Evolutionary conservation across 2,888 invertebrate species (phyloP).

Genomic region (Drosophila nr. perissopoda): DNA sequence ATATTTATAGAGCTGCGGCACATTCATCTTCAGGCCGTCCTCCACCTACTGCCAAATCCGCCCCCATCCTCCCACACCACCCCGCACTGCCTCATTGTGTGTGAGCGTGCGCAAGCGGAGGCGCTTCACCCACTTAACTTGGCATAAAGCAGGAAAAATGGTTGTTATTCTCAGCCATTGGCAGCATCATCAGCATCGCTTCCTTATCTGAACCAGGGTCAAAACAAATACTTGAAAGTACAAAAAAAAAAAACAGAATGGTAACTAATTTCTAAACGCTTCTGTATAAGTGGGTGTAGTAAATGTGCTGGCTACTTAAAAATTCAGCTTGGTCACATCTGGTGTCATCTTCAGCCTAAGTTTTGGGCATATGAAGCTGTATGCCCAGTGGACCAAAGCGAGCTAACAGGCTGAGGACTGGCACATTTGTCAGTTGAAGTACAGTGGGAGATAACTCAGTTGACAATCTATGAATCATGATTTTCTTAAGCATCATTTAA

Average conservation of each 20-base stretch:
- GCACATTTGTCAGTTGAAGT: constrained; percentile 7
- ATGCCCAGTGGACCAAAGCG: constrained; percentile 18
- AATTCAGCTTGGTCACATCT: constrained; percentile 68
- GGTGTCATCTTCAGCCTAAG: constrained; percentile 50
- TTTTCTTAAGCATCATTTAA: not conserved
- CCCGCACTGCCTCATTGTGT: constrained; percentile 1
- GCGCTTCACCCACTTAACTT: constrained; percentile 75
- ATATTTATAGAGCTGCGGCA: constrained; percentile 82
- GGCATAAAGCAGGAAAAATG: constrained; percentile 74
- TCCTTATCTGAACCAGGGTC: constrained; percentile 47
- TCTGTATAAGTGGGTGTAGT: constrained; percentile 7
- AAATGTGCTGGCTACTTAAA: constrained; percentile 55
- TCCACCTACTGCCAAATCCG: not conserved
- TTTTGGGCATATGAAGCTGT: constrained; percentile 18
- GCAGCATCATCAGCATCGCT: constrained; percentile 63
- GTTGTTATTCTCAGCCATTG: constrained; percentile 61
- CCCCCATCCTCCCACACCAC: not conserved
- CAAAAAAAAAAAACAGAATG: constrained; percentile 12
- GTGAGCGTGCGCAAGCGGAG: constrained; percentile 44
- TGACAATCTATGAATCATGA: not conserved
- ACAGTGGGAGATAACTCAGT: constrained; percentile 18
- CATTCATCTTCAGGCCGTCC: constrained; percentile 78
- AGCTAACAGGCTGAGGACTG: constrained; percentile 5
- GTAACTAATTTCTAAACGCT: constrained; percentile 62
- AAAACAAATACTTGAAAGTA: constrained; percentile 58